Evolutionary conservation across 2,797 vertebrate species (phyloP).

Genomic region (Vireo griseus): DNA sequence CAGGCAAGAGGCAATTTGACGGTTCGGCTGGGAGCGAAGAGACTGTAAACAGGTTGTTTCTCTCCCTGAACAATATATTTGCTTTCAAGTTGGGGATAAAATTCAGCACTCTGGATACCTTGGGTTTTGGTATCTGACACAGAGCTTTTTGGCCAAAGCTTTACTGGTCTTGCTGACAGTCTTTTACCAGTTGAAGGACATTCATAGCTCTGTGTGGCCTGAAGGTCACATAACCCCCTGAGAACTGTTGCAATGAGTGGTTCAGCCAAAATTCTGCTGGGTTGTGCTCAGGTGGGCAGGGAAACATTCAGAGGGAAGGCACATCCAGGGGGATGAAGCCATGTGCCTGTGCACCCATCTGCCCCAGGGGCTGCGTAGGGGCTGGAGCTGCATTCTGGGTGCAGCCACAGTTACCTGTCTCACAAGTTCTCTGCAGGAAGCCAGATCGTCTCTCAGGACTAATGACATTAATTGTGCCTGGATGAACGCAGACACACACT

Average conservation of each 20-base stretch:
- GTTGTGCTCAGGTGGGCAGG: neutral
- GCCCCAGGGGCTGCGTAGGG: neutral
- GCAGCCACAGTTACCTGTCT: neutral
- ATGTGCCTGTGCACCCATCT: neutral
- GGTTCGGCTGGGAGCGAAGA: neutral
- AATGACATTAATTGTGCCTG: constrained; percentile 54
- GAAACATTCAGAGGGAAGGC: neutral
- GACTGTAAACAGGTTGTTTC: constrained; percentile 15
- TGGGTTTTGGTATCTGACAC: neutral
- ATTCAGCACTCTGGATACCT: neutral
- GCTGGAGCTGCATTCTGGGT: neutral
- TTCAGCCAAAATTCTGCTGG: neutral
- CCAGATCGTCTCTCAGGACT: neutral
- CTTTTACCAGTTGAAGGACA: neutral
- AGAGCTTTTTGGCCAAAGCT: neutral
- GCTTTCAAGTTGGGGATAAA: neutral
- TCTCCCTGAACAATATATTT: neutral
- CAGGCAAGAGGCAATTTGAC: neutral
- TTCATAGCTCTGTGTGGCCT: neutral
- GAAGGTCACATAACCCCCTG: neutral
- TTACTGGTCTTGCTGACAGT: accelerated
- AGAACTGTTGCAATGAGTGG: neutral
- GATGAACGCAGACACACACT: constrained; percentile 18
- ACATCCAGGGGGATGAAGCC: accelerated
- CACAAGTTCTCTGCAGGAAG: neutral